Evolutionary conservation across 92 coral and sea anemone genomes (phyloP), one percentile per base, ranked within the genome.

Genomic region (Heteractis magnifica): DNA sequence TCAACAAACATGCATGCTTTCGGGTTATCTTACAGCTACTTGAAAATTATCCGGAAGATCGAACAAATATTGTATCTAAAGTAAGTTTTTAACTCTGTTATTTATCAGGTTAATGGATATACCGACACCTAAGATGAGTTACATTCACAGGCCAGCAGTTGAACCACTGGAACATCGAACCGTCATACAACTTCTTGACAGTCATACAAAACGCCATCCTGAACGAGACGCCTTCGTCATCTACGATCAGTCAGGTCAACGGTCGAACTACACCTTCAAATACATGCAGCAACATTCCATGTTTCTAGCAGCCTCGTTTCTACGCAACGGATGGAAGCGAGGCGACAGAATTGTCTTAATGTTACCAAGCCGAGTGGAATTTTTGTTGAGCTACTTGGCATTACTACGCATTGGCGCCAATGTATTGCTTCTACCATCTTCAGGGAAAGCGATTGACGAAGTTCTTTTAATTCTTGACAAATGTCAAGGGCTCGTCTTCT

Each of bases 321-420:
- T 77, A 14, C 51, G 65, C 6, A 65, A 77, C 64, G 87, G 87
- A 23, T 84, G 77, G 59, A 77, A 77, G n/a, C 49, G 71, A 77
- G 87, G 82, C 23, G 87, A 84, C 82, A 58, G 87, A 56, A 41
- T 84, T 59, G 70, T 84, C 52, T 4, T 84, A 34, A 49, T 58
- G 7, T 78, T 82, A n/a, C 65, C 87, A 12, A 84, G 77, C 55
- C 68, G 87, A 51, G 77, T 84, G 14, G 82, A 84, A 21, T 77
- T 53, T 20, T 34, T 65, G 52, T 77, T 84, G 12, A 48, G 77
- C 49, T 72, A 59, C 77, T 77, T 84, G 77, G 87, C 87, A 4
- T 12, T 84, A 9, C 50, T 51, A 19, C 87, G 87, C 15, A 49
- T 84, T 64, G 87, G 87, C 13, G 70, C 49, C 18, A 49, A 49